A percentile compares a stretch with the other conserved stretches of the same genome.
phyloP scores from a whole-genome alignment of 2,797 vertebrate genomes.

The Enteromius mattozi region DNA sequence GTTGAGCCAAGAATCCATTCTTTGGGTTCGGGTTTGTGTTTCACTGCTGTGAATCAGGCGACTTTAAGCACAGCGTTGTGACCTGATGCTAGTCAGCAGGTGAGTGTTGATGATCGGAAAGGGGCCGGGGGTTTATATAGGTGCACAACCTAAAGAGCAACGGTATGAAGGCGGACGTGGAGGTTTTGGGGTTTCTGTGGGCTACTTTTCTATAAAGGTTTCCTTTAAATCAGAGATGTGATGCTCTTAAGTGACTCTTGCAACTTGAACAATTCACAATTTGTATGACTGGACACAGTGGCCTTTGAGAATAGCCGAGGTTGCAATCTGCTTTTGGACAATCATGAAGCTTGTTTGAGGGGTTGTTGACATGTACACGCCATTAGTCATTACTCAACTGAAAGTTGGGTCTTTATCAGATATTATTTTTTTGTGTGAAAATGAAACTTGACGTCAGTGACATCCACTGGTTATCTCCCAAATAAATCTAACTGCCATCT shows the following conservation, averaged over 20 bases:
- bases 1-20: slow-evolving; percentile 54
- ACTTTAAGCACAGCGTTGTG: background rate
- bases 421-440: background rate
- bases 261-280: too few relatives aligned
- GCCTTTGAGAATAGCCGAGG: background rate
- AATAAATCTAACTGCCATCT: background rate
- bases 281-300: background rate
- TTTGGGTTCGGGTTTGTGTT: slow-evolving; percentile 5
- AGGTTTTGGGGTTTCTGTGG: slow-evolving; percentile 69
- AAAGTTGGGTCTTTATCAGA: background rate
- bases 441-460: background rate
- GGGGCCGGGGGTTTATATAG: slow-evolving; percentile 61
- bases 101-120: slow-evolving; percentile 50
- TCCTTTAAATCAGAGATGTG: slow-evolving; percentile 61
- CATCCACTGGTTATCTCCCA: background rate
- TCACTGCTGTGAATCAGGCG: background rate
- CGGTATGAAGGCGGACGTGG: slow-evolving; percentile 47
- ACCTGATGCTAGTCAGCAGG: slow-evolving; percentile 45
- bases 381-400: slow-evolving; percentile 7
- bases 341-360: background rate
- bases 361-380: background rate
- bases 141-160: slow-evolving; percentile 15
- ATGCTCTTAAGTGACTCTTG: slow-evolving; percentile 38
- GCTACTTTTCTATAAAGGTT: slow-evolving; percentile 56
- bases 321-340: background rate